Base-by-base conservation (phyloP, 1,140 invertebrate genomes). In the Cydia splendana region DNA sequence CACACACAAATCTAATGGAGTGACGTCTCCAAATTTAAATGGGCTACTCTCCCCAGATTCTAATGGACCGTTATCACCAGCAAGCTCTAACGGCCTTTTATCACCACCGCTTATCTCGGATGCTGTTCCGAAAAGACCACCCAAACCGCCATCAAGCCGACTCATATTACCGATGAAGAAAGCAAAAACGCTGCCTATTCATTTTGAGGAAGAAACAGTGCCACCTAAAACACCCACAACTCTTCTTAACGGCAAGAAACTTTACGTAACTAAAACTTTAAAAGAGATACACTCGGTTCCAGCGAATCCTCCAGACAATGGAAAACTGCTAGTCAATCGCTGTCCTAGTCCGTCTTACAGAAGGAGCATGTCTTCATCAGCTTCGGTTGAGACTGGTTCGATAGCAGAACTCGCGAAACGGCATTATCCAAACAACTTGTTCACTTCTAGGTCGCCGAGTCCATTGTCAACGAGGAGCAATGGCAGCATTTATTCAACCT, bases 331-430 rank as follows among this genome's bases (percentile, higher is more conserved):
- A 65, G 80, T 88, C 3, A 89, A 85, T 53, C 89, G 89, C 51
- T 92, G 94, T 18, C 90, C 91, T 0, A 93, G 92, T 85, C 93
- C 93, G 28, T 82, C 83, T 6, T 89, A 88, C 74, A 88, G 83
- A 78, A 89, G 91, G 74, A 93, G 88, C 76, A 85, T 81, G 73
- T 92, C 90, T 1, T 79, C 75, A 57, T 79, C 75, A 57, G 80
- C 83, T 79, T 88, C 88, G 5, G 88, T 94, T n/a, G 93, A 94
- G 82, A 93, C 88, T 42, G 93, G 93, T 71, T 92, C 90, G 5
- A 94, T 94, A 75, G 88, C 91, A 71, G 93, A 93, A 81, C 81
- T 94, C 5, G 89, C 90, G 13, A 91, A 83, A 80, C 87, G 92
- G 71, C 91, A 93, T 76, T 85, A 82, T 20, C 84, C 89, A 51